Base-by-base conservation (phyloP, 2,113 vertebrate species). In the Ascaphus truei region DNA sequence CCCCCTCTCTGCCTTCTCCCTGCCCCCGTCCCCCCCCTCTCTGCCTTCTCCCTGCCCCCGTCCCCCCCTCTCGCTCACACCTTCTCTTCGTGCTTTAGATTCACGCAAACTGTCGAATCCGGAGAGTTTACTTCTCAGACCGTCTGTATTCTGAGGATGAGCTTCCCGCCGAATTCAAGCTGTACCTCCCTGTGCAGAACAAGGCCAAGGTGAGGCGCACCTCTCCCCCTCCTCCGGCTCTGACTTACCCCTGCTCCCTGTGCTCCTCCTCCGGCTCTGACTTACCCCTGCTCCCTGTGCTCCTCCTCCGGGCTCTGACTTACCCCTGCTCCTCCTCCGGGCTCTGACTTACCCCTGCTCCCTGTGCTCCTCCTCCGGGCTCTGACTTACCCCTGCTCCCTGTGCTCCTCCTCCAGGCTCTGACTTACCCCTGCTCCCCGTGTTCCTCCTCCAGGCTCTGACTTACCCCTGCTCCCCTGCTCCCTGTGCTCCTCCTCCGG, bases 41-140 rank as follows among this genome's bases (percentile, higher is more conserved):
- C 7, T 8, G 33, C 33, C 1, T 6, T 34, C 1, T 34, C 12
- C 33, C 12, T 6, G 33, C n/a, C 9, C 37, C n/a, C 37, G n/a
- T n/a, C 4, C n/a, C n/a, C 13, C 37, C 13, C n/a, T 45, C 5
- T n/a, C n/a, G n/a, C n/a, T n/a, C n/a, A n/a, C n/a, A 7, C 31
- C 11, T 33, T 33, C 31, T 33, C n/a, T n/a, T 41, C 15, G 13
- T 12, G 13, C 74, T 51, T 53, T 77, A 99, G 97, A 98, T 99
- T 79, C 97, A 99, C 0, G 96, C 96, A 0, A 98, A 98, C 83
- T 99, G 96, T 77, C 92, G 95, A 10, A 98, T 99, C 73, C 86
- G 97, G 36, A 89, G 96, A 51, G 95, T 99, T 27, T 98, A 98
- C 80, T 99, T 99, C 87, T 98, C 96, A 5, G 97, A 99, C 84